Percentiles rank a stretch among this genome's conserved stretches.
phyloP scores from a whole-genome alignment of 1,140 invertebrate species.

The Aplysia californica region DNA sequence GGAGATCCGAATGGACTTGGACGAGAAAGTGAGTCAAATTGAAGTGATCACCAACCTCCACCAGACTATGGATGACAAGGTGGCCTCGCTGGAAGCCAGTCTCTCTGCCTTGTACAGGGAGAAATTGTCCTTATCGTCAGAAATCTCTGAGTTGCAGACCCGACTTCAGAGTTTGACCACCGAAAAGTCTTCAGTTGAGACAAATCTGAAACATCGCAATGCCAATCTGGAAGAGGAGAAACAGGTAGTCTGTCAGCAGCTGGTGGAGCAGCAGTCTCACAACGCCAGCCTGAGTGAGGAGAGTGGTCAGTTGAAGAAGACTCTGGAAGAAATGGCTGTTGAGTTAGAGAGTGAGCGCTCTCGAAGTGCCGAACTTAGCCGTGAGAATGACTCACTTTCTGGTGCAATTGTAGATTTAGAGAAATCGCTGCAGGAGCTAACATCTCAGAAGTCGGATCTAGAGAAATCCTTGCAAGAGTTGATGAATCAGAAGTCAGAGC shows the following conservation, averaged over 20 bases:
- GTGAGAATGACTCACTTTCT: too few species aligned
- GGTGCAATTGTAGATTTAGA: too few species aligned
- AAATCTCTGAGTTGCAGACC: background rate
- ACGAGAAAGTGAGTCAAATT: conserved; percentile 13
- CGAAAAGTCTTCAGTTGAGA: background rate
- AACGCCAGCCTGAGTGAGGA: background rate
- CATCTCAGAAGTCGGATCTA: background rate
- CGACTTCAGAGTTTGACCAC: background rate
- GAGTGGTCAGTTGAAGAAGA: background rate
- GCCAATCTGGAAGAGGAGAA: background rate
- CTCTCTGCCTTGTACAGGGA: background rate
- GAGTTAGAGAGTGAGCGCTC: too few species aligned
- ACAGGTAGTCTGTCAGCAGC: too few species aligned
- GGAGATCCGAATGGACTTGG: background rate
- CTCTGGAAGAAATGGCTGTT: too few species aligned
- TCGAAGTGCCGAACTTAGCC: too few species aligned
- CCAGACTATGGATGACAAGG: background rate
- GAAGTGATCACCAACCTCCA: background rate
- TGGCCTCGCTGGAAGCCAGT: background rate
- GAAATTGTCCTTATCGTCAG: background rate
- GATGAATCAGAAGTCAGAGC: background rate
- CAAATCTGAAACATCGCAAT: background rate
- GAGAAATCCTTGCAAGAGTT: background rate
- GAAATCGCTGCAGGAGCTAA: background rate
- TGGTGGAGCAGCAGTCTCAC: too few species aligned